These are phyloP conservation scores for Drosophila nikananu DNA, from an alignment of 1,140 invertebrate species.

Conservation along the genomic window DNA sequence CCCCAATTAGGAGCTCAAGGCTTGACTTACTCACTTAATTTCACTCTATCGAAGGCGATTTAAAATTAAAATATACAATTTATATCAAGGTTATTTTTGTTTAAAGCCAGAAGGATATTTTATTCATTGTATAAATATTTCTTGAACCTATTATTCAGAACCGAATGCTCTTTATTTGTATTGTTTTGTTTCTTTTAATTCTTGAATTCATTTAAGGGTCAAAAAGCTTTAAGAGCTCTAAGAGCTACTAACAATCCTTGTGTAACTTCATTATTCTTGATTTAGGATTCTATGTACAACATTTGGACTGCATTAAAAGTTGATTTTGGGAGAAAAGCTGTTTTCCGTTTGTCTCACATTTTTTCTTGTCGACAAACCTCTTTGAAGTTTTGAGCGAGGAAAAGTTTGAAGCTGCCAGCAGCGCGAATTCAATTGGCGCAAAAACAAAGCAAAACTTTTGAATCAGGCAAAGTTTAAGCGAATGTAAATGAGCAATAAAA, in stretches of 20 bases:
- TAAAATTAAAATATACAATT: neutral
- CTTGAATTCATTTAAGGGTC: neutral
- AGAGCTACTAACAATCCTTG: neutral
- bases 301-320: slow-evolving; percentile 6
- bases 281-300: slow-evolving; percentile 7
- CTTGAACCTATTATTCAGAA: neutral
- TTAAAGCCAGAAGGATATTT: neutral
- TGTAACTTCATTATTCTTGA: neutral
- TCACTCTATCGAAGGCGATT: neutral
- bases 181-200: neutral
- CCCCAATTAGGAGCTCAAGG: slow-evolving; percentile 4
- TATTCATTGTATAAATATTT: neutral
- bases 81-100: neutral
- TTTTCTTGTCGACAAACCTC: slow-evolving; percentile 27
- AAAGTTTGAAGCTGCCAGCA: slow-evolving; percentile 32
- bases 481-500: slow-evolving; percentile 46
- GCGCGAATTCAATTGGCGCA: slow-evolving; percentile 35
- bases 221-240: neutral
- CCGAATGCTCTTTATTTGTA: neutral
- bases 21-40: neutral
- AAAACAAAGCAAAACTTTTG: slow-evolving; percentile 29
- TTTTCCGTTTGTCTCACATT: neutral
- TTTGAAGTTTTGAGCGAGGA: slow-evolving; percentile 35
- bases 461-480: slow-evolving; percentile 34
- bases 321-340: neutral